phyloP scores from a whole-genome alignment of 2,888 invertebrate genomes.

The Zele albiditarsus region DNA sequence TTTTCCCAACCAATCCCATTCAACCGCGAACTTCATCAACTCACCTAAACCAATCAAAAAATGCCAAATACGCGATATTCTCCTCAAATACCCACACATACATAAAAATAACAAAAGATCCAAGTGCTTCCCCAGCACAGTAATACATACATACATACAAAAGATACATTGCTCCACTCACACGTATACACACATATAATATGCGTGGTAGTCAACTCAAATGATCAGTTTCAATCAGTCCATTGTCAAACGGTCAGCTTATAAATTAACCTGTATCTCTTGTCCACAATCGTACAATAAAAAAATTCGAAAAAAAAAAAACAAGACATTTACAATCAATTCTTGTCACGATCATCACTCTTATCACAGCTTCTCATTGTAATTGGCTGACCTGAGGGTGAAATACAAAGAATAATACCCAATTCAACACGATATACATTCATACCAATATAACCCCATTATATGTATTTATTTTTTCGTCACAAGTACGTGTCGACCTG shows the following conservation, averaged over 20 bases:
- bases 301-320: constrained; percentile 13
- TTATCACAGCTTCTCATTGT: neutral
- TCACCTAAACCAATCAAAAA: constrained; percentile 50
- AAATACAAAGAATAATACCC: neutral
- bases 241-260: neutral
- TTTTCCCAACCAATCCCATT: neutral
- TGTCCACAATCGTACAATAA: constrained; percentile 2
- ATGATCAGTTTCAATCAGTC: constrained; percentile 21
- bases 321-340: neutral
- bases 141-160: neutral
- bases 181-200: neutral
- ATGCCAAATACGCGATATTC: constrained; percentile 55
- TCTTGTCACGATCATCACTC: neutral
- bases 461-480: neutral
- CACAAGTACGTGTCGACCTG: neutral
- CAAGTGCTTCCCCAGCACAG: neutral
- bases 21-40: neutral
- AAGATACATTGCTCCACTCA: too few relatives aligned
- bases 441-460: neutral
- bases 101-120: neutral
- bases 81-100: neutral
- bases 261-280: neutral
- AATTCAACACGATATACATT: neutral
- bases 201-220: neutral
- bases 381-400: neutral